These are phyloP conservation scores for Sphenopsis melanotis DNA, from an alignment of 2,797 vertebrate species.

Conservation along the genomic window DNA sequence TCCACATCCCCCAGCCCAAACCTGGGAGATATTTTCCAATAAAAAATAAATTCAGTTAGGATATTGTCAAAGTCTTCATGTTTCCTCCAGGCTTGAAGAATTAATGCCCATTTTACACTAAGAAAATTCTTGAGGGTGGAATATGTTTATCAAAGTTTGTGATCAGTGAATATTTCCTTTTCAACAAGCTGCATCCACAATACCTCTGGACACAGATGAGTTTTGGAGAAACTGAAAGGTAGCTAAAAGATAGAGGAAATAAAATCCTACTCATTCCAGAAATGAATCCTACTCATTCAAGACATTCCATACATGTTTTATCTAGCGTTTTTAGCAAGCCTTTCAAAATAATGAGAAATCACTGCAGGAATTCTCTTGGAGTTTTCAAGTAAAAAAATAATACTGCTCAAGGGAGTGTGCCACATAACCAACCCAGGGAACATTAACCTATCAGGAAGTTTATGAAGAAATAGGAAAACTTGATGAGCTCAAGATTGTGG, in stretches of 20 bases:
- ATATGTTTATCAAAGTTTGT: not conserved
- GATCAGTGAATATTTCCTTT: not conserved
- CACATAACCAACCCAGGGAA: not conserved
- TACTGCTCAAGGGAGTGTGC: not conserved
- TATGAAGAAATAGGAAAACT: not conserved
- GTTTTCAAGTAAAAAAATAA: not conserved
- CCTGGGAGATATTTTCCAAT: not conserved
- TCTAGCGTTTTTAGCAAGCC: not conserved
- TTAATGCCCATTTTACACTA: not conserved
- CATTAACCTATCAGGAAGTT: not conserved
- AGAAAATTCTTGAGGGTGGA: not conserved
- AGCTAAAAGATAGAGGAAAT: not conserved
- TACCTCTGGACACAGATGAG: not conserved
- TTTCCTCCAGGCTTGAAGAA: not conserved
- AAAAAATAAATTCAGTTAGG: not conserved
- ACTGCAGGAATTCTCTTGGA: not conserved
- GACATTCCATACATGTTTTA: not conserved
- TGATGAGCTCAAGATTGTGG: not conserved
- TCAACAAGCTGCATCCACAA: not conserved
- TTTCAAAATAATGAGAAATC: conserved; percentile 8
- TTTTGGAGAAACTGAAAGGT: not conserved
- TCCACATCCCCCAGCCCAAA: not conserved
- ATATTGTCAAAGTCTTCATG: not conserved
- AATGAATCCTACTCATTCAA: not conserved
- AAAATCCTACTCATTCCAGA: not conserved